phyloP scores from a whole-genome alignment of 2,888 invertebrate species.

The Chromoteleia sp. region DNA sequence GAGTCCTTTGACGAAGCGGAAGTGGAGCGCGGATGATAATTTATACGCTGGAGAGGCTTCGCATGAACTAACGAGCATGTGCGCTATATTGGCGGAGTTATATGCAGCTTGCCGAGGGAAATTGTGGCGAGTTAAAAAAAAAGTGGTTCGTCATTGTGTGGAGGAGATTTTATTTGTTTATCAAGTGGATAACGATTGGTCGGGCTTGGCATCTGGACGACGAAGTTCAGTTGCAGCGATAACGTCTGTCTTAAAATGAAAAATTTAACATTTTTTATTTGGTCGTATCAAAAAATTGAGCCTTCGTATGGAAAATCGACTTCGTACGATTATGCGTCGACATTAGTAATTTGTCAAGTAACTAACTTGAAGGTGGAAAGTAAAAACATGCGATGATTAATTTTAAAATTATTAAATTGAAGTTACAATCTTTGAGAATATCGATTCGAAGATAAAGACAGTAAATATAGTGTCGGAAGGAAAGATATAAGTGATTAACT shows the following conservation, averaged over 20 bases:
- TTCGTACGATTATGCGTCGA: too few relatives aligned
- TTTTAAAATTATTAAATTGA: background rate
- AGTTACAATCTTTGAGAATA: slow-evolving; percentile 5
- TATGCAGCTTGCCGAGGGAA: slow-evolving; percentile 1
- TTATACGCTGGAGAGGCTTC: slow-evolving; percentile 31
- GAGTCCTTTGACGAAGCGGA: slow-evolving; percentile 44
- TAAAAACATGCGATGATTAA: background rate
- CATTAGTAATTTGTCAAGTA: too few relatives aligned
- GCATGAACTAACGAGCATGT: slow-evolving; percentile 21
- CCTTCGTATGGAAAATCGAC: too few relatives aligned
- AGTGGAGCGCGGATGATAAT: slow-evolving; percentile 40
- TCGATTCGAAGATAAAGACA: background rate
- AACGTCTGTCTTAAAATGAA: background rate
- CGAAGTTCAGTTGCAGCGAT: background rate
- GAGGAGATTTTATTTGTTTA: background rate
- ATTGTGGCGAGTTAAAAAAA: background rate
- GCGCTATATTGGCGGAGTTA: slow-evolving; percentile 7
- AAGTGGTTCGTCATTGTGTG: too few relatives aligned
- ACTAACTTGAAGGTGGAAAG: background rate
- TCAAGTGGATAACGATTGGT: background rate
- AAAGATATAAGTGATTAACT: too few relatives aligned
- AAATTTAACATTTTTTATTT: too few relatives aligned
- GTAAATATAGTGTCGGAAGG: too few relatives aligned
- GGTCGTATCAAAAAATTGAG: too few relatives aligned
- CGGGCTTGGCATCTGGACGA: background rate